These are phyloP conservation scores for Sorex araneus DNA, from an alignment of 2,113 vertebrate species.

Conservation along the genomic window DNA sequence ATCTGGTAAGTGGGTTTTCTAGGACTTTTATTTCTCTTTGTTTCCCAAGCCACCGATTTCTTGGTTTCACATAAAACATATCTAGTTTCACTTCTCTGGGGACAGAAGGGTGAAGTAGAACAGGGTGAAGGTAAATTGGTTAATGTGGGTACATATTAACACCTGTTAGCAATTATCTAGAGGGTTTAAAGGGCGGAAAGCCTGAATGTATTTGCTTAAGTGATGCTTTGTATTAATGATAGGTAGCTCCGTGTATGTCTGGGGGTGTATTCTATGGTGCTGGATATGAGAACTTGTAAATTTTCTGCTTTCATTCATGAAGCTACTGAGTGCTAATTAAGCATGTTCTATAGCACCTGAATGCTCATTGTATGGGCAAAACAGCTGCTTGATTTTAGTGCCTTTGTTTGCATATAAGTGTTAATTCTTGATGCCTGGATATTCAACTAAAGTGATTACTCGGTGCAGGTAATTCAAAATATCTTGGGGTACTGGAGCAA, in stretches of 20 bases:
- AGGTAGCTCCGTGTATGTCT: not conserved
- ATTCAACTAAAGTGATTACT: not conserved
- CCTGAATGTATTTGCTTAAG: not conserved
- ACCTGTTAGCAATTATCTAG: slow-evolving; percentile 44
- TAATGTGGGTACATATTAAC: slow-evolving; percentile 79
- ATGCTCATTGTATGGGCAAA: not conserved
- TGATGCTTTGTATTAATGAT: slow-evolving; percentile 12
- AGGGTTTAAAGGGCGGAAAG: not conserved
- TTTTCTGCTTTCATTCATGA: not conserved
- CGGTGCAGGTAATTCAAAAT: not conserved
- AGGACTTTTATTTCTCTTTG: slow-evolving; percentile 54
- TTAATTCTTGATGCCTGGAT: not conserved
- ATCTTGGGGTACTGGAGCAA: not conserved
- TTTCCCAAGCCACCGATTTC: slow-evolving; percentile 42
- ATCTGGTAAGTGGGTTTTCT: slow-evolving; percentile 5
- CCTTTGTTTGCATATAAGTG: not conserved
- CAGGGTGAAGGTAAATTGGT: slow-evolving; percentile 15
- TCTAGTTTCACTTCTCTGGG: slow-evolving; percentile 65
- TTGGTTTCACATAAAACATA: slow-evolving; percentile 38
- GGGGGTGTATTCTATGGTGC: not conserved
- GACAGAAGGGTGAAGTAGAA: not conserved
- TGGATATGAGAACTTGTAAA: not conserved
- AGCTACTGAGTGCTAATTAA: not conserved
- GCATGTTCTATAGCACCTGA: not conserved
- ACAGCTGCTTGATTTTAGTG: not conserved